Base-by-base conservation (phyloP, 2,888 invertebrate genomes). In the Panopea generosa region DNA sequence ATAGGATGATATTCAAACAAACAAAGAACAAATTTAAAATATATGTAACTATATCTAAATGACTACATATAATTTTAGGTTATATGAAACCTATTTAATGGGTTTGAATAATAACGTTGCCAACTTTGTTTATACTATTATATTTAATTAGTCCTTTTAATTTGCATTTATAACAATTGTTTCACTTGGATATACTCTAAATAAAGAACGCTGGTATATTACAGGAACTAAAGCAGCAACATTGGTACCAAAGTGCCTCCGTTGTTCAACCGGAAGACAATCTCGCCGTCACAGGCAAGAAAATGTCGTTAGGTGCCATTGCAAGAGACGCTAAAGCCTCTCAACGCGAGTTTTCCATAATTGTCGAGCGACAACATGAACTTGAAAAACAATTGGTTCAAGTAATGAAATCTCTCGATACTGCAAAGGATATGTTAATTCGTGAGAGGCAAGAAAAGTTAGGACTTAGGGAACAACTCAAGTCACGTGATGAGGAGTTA, bases 381-480 rank as follows among this genome's bases (percentile, higher is more conserved):
- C 66, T 85, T 22, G 85, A 85, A 53, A 81, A 81, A 50, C 85
- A 85, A 33, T 66, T 85, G 2, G 65, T 75, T 11, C 84, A 85
- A 18, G 85, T 85, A 11, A 83, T 85, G 84, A 83, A 78, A 55
- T 83, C 85, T 7, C 60, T 85, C n/a, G 84, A 85, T 50, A 74
- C 62, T 9, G 85, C 85, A n/a, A 85, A 81, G 60, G 84, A 85
- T 50, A 83, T 84, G 65, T 49, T 85, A 20, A 83, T 84, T 55
- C 73, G 79, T 16, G 85, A 85, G 59, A 57, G 84, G 47, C 83
- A 85, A 29, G 85, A 85, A 55, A 85, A 85, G 49, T 55, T 80
- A 6, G 69, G 77, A 9, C 71, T 85, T 0, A 63, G 76, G 33
- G 83, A 85, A 45, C 83, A 84, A 55, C 66, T 85, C 7, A 77